Evolutionary conservation across 2,797 vertebrate genomes (phyloP).

Genomic region (Phoxinus dragarum): DNA sequence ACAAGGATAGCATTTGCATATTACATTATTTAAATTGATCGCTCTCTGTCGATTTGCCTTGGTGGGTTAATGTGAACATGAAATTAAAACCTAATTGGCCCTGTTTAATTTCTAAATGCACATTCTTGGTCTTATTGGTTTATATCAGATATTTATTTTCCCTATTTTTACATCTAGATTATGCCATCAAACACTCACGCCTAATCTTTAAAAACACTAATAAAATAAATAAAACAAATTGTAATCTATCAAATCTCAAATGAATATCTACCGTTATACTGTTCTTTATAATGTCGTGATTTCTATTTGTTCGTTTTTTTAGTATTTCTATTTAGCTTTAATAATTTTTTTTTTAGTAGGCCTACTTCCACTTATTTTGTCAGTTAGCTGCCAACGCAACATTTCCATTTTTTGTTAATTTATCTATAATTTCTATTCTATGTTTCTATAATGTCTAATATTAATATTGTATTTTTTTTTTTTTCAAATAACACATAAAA

Average conservation of each 20-base stretch:
- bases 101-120: not conserved
- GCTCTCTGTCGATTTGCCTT: not conserved
- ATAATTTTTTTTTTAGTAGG: not conserved
- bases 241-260: not conserved
- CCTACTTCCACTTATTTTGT: not conserved
- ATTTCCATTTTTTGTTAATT: too few species aligned
- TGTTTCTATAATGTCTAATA: too few species aligned
- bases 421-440: too few species aligned
- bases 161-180: not conserved
- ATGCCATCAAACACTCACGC: not conserved
- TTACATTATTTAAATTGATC: not conserved
- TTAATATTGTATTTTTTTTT: not conserved
- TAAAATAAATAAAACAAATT: not conserved
- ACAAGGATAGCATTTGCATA: not conserved
- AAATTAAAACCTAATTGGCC: not conserved
- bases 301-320: not conserved
- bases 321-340: not conserved
- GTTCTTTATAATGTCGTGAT: not conserved
- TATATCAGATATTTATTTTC: not conserved
- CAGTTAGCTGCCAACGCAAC: too few species aligned
- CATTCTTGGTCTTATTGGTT: not conserved
- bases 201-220: not conserved
- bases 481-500: not conserved
- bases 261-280: not conserved
- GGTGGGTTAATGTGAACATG: not conserved